A percentile compares a stretch with the other conserved stretches of the same genome.
Conservation (phyloP, 2,113 vertebrate genomes). For the Miniopterus natalensis region DNA sequence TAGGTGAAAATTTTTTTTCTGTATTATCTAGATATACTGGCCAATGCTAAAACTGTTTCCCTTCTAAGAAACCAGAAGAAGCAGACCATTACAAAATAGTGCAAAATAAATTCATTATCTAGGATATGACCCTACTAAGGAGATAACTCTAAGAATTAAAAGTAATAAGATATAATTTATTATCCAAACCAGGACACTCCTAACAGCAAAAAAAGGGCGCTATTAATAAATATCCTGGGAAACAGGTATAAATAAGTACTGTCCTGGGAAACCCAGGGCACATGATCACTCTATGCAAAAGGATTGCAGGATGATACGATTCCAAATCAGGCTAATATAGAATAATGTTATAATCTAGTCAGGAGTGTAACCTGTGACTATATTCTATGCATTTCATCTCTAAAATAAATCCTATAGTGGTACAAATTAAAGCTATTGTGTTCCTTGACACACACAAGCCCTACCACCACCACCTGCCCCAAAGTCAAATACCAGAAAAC, state of each 20-base stretch:
- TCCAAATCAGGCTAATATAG: constrained; percentile 18
- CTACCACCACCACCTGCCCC: neutral
- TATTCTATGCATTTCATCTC: neutral
- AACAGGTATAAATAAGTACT: constrained; percentile 30
- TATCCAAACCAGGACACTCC: constrained; percentile 26
- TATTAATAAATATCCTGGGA: constrained; percentile 12
- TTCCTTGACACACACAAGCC: neutral
- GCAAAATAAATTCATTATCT: constrained; percentile 28
- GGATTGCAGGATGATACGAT: neutral
- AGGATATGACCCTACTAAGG: constrained; percentile 10
- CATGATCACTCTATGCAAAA: neutral
- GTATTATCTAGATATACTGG: constrained; percentile 17
- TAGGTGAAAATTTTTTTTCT: neutral
- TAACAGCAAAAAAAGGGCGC: neutral
- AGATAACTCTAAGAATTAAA: constrained; percentile 68
- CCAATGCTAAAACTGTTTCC: constrained; percentile 37
- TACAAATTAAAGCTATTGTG: constrained; percentile 2
- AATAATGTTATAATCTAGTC: constrained; percentile 19
- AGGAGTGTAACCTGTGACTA: neutral
- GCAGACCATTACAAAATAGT: constrained; percentile 49
- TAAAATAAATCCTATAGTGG: constrained; percentile 33
- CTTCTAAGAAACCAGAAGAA: constrained; percentile 52
- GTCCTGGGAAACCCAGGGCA: neutral
- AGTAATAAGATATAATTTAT: constrained; percentile 33
- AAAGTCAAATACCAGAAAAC: neutral